A percentile compares a stretch with the other conserved stretches of the same genome.
These are phyloP conservation scores for Palythoa grandis DNA, from an alignment of 92 coral and sea anemone genomes.

Conservation along the genomic window DNA sequence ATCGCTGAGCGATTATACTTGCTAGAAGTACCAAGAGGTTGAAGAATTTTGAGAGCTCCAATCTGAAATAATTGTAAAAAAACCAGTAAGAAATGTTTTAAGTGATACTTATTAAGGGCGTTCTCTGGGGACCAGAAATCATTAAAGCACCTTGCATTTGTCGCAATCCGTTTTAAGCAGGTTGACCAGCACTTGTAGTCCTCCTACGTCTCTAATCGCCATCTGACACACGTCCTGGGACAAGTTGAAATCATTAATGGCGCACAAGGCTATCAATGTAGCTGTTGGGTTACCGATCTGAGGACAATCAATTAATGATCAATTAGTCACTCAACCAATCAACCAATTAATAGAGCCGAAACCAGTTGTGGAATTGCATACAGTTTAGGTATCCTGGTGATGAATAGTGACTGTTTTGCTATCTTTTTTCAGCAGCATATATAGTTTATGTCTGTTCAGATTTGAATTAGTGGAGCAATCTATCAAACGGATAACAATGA, in stretches of 20 bases:
- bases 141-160: slow-evolving; percentile 72
- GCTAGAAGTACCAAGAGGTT: slow-evolving; percentile 82
- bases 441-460: too few relatives aligned
- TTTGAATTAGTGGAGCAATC: too few relatives aligned
- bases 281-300: slow-evolving; percentile 96
- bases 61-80: slow-evolving; percentile 51
- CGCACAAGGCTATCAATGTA: slow-evolving; percentile 88
- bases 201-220: slow-evolving; percentile 91
- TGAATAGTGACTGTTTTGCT: too few relatives aligned
- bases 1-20: slow-evolving; percentile 83
- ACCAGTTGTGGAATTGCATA: too few relatives aligned
- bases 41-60: slow-evolving; percentile 80
- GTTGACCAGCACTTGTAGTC: slow-evolving; percentile 78
- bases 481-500: neutral
- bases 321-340: neutral
- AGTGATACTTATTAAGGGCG: too few relatives aligned
- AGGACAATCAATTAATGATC: neutral
- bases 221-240: slow-evolving; percentile 87
- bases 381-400: too few relatives aligned
- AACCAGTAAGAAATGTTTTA: too few relatives aligned
- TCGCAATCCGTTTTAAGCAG: slow-evolving; percentile 82
- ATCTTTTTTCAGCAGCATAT: too few relatives aligned
- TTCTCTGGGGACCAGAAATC: neutral
- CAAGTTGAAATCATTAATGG: slow-evolving; percentile 84
- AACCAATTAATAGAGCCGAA: neutral